phyloP scores from a whole-genome alignment of 2,888 invertebrate genomes.

The Caenorhabditis panamensis region DNA sequence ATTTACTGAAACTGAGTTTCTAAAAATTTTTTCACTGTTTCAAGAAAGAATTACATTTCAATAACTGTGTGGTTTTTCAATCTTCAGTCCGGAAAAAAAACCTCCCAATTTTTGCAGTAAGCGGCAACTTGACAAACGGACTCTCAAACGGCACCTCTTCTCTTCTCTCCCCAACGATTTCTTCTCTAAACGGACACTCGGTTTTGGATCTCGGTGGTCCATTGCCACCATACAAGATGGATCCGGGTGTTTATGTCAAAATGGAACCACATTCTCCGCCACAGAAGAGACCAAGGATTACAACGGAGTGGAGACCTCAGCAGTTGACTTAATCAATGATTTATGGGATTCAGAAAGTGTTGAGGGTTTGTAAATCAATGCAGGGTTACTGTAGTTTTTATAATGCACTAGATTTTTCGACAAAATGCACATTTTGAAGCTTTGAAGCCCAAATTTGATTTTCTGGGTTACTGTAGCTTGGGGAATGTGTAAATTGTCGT shows the following conservation, averaged over 20 bases:
- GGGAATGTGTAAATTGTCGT: no score
- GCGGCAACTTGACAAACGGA: slow-evolving; percentile 22
- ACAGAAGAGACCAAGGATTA: slow-evolving; percentile 77
- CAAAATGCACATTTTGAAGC: background rate
- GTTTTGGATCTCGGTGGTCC: slow-evolving; percentile 44
- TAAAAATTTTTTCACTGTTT: background rate
- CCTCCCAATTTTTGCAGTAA: slow-evolving; percentile 27
- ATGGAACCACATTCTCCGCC: slow-evolving; percentile 78
- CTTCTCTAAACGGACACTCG: slow-evolving; percentile 40
- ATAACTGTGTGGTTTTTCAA: no score
- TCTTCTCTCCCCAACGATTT: slow-evolving; percentile 24
- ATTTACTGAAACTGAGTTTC: no score
- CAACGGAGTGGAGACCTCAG: slow-evolving; percentile 72
- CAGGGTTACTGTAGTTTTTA: no score
- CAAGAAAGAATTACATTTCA: background rate
- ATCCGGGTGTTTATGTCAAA: slow-evolving; percentile 75
- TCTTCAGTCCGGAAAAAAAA: no score
- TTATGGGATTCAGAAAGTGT: no score
- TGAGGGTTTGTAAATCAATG: no score
- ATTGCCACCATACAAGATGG: slow-evolving; percentile 41
- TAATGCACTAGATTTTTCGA: no score
- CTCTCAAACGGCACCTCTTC: slow-evolving; percentile 43
- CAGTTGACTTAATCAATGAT: slow-evolving; percentile 62
- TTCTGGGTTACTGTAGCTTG: no score
- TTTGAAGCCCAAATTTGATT: background rate